These are phyloP conservation scores for Rallus limicola DNA, from an alignment of 2,113 vertebrate species.

Conservation along the genomic window DNA sequence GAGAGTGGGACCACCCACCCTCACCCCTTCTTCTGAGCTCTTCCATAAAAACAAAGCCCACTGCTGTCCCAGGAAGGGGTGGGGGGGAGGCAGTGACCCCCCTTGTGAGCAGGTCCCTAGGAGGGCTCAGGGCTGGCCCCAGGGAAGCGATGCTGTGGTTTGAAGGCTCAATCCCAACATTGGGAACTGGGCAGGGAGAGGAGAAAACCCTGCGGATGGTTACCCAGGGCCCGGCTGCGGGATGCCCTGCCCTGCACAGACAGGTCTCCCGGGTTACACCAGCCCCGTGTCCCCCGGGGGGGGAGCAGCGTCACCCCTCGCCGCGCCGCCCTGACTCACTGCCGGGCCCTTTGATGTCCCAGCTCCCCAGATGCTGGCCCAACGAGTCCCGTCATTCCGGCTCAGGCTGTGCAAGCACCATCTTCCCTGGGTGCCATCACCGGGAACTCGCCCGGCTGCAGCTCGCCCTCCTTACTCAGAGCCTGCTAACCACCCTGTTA, in stretches of 20 bases:
- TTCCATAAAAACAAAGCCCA: background rate
- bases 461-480: background rate
- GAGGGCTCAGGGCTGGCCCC: background rate
- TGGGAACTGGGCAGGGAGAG: background rate
- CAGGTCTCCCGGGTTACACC: constrained; percentile 39
- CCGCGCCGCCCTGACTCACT: constrained; percentile 23
- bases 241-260: constrained; percentile 30
- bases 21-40: background rate
- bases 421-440: background rate
- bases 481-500: background rate
- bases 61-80: too few species aligned
- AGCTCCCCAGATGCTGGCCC: background rate
- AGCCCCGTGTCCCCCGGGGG: background rate
- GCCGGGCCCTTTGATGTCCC: constrained; percentile 21
- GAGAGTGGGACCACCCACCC: too few species aligned
- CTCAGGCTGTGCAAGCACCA: background rate
- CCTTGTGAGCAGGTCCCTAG: rapidly evolving
- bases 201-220: background rate
- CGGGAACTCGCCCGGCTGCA: background rate
- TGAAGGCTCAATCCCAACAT: background rate
- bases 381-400: background rate
- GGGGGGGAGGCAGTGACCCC: background rate
- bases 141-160: background rate
- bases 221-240: background rate
- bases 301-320: constrained; percentile 29